Evolutionary conservation across 1,140 invertebrate genomes (phyloP).

Genomic region (Papilio dardanus): DNA sequence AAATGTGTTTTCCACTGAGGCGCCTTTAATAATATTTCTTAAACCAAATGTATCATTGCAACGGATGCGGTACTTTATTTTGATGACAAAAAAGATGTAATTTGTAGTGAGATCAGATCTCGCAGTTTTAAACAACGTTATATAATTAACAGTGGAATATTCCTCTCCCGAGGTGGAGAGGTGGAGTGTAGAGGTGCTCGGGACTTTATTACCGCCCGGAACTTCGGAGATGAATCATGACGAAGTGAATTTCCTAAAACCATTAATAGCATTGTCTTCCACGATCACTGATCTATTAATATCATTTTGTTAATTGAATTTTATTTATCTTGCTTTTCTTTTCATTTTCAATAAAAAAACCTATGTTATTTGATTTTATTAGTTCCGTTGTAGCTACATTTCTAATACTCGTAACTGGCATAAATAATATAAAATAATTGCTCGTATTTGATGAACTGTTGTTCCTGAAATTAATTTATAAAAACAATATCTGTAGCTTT

Average conservation of each 20-base stretch:
- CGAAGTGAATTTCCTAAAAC: slow-evolving; percentile 34
- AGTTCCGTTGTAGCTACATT: too few relatives aligned
- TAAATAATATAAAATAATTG: too few relatives aligned
- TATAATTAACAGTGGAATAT: slow-evolving; percentile 25
- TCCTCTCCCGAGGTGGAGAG: slow-evolving; percentile 14
- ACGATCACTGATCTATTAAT: slow-evolving; percentile 32
- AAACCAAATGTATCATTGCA: too few relatives aligned
- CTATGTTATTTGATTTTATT: too few relatives aligned
- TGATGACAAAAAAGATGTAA: not conserved
- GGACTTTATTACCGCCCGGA: slow-evolving; percentile 31
- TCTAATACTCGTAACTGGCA: too few relatives aligned
- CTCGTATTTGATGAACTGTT: too few relatives aligned
- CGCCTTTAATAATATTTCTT: too few relatives aligned
- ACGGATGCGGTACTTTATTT: too few relatives aligned
- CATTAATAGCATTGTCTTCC: slow-evolving; percentile 31
- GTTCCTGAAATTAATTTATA: too few relatives aligned
- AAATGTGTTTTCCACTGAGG: too few relatives aligned
- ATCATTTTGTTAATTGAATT: slow-evolving; percentile 21
- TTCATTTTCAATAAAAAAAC: too few relatives aligned
- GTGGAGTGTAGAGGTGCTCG: slow-evolving; percentile 31
- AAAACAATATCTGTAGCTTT: too few relatives aligned
- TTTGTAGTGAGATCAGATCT: not conserved
- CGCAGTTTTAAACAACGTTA: slow-evolving; percentile 5
- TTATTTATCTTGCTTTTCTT: slow-evolving; percentile 1
- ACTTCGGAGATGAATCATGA: slow-evolving; percentile 34